phyloP scores from a whole-genome alignment of 2,797 vertebrate genomes.

The Enteromius trimaculatus region DNA sequence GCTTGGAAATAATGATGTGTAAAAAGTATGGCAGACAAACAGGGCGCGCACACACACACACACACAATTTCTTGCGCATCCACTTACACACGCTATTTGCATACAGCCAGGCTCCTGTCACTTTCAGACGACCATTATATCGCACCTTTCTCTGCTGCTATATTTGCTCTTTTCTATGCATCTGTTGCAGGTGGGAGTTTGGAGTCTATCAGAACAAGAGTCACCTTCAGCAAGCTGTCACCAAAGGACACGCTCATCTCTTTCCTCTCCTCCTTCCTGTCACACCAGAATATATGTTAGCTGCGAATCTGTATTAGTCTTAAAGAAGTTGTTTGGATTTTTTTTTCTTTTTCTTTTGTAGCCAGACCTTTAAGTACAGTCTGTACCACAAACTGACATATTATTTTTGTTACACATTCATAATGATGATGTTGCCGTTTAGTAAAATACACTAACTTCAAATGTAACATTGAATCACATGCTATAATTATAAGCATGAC shows the following conservation, averaged over 20 bases:
- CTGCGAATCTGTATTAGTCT: slow-evolving; percentile 51
- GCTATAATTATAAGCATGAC: no score
- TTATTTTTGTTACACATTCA: background rate
- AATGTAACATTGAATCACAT: background rate
- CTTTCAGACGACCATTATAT: slow-evolving; percentile 58
- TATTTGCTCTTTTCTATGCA: slow-evolving; percentile 51
- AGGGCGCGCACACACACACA: slow-evolving; percentile 44
- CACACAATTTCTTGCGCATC: slow-evolving; percentile 20
- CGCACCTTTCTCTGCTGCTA: slow-evolving; percentile 50
- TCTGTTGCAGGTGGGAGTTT: slow-evolving; percentile 50
- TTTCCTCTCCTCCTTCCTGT: slow-evolving; percentile 39
- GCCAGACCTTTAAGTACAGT: background rate
- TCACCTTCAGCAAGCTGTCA: slow-evolving; percentile 59
- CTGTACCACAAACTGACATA: background rate
- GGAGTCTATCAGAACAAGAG: slow-evolving; percentile 53
- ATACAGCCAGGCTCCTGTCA: slow-evolving; percentile 60
- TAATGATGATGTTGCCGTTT: background rate
- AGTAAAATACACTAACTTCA: background rate
- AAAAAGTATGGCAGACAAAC: slow-evolving; percentile 59
- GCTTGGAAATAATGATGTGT: slow-evolving; percentile 64
- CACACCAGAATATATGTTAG: slow-evolving; percentile 44
- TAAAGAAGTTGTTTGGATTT: slow-evolving; percentile 1
- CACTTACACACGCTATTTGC: slow-evolving; percentile 52
- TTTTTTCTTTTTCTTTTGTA: background rate
- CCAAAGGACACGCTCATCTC: slow-evolving; percentile 48